phyloP scores from a whole-genome alignment of 2,797 vertebrate species.

The Acropternis orthonyx region DNA sequence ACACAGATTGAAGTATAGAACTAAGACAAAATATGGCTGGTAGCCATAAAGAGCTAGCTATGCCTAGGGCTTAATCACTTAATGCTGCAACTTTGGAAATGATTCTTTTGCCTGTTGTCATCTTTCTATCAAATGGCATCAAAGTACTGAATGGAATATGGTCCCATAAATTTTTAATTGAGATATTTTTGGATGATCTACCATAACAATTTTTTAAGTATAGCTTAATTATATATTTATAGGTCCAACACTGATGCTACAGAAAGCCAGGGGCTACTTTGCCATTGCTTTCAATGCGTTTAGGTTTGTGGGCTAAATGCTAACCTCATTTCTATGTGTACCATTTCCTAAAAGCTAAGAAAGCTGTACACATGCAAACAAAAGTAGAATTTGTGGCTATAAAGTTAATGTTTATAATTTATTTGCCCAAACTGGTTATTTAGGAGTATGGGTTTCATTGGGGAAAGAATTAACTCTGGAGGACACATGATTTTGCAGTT shows the following conservation, averaged over 20 bases:
- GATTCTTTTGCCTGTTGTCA: conserved; percentile 17
- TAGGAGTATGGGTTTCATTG: not conserved
- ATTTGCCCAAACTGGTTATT: not conserved
- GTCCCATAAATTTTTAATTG: conserved; percentile 58
- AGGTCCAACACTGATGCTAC: not conserved
- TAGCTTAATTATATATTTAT: conserved; percentile 68
- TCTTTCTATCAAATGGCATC: conserved; percentile 52
- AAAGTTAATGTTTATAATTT: not conserved
- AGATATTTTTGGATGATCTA: conserved; percentile 44
- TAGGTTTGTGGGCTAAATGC: not conserved
- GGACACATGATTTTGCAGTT: not conserved
- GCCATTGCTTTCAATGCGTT: not conserved
- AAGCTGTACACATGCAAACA: not conserved
- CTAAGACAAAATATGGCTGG: not conserved
- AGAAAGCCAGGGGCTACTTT: not conserved
- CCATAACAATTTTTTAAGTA: conserved; percentile 49
- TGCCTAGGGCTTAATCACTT: conserved; percentile 60
- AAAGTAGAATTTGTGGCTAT: not conserved
- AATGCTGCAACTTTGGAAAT: conserved; percentile 44
- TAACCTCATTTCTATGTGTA: not conserved
- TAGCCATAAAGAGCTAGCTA: not conserved
- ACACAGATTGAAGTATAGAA: not conserved
- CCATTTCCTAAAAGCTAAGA: not conserved
- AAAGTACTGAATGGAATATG: conserved; percentile 35
- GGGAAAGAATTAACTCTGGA: not conserved